These are phyloP conservation scores for Anabacerthia variegaticeps DNA, from an alignment of 2,797 vertebrate genomes.

Conservation along the genomic window DNA sequence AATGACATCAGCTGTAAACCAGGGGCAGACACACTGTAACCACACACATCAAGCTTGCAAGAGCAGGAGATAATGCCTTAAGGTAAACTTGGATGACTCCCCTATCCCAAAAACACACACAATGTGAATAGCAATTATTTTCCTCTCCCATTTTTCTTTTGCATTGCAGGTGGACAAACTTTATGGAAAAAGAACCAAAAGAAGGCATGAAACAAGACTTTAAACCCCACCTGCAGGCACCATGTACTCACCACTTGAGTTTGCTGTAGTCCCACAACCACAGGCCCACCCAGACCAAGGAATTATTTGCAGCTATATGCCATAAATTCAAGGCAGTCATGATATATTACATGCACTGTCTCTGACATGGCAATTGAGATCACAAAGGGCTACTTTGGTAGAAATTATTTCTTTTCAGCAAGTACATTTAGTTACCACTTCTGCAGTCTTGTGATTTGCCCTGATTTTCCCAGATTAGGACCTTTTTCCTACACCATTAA, in stretches of 20 bases:
- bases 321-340: not conserved
- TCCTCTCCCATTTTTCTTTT: not conserved
- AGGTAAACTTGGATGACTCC: not conserved
- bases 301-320: not conserved
- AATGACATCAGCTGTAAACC: not conserved
- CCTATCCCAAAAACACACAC: not conserved
- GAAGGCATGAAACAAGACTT: not conserved
- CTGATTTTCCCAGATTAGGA: not conserved
- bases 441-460: not conserved
- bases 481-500: not conserved
- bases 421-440: not conserved
- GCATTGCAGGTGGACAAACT: not conserved
- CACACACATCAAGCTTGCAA: accelerated
- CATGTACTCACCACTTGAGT: accelerated
- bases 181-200: not conserved
- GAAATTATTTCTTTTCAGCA: not conserved
- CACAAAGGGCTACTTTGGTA: not conserved
- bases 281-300: not conserved
- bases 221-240: not conserved
- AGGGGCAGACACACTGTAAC: not conserved
- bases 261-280: not conserved
- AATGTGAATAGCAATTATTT: not conserved
- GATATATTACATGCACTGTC: accelerated
- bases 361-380: not conserved
- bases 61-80: not conserved